These are phyloP conservation scores for Columba guinea DNA, from an alignment of 2,797 vertebrate species.

Conservation along the genomic window DNA sequence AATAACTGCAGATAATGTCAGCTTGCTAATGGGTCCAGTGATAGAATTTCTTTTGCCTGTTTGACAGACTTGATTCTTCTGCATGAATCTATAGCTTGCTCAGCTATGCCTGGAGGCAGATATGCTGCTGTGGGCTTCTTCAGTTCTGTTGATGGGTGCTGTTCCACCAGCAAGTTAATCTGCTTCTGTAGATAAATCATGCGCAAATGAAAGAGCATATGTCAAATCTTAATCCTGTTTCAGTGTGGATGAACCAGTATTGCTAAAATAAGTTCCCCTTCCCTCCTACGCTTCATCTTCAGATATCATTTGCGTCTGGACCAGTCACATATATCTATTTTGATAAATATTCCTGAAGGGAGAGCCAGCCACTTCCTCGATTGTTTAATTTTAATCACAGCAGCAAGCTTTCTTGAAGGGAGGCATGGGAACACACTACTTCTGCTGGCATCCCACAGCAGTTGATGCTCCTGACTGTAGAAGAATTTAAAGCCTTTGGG, in stretches of 20 bases:
- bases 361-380: neutral
- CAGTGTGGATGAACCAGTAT: neutral
- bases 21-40: neutral
- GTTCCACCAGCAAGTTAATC: conserved; percentile 5
- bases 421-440: neutral
- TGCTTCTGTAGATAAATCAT: conserved; percentile 53
- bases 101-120: conserved; percentile 7
- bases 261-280: conserved; percentile 31
- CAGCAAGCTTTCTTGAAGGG: neutral
- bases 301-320: conserved; percentile 3
- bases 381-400: conserved; percentile 24
- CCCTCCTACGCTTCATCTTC: neutral
- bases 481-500: conserved; percentile 1
- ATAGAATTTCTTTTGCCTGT: neutral
- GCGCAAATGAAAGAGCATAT: conserved; percentile 40
- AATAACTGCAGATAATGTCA: conserved; percentile 9
- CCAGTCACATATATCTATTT: neutral
- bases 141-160: neutral
- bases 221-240: conserved; percentile 32
- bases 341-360: neutral
- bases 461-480: neutral
- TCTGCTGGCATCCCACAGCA: neutral
- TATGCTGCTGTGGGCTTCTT: neutral
- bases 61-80: conserved; percentile 19
- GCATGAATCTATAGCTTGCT: neutral